A percentile compares a stretch with the other conserved stretches of the same genome.
These are phyloP conservation scores for Enteromius mattozi DNA, from an alignment of 2,797 vertebrate genomes.

Conservation along the genomic window DNA sequence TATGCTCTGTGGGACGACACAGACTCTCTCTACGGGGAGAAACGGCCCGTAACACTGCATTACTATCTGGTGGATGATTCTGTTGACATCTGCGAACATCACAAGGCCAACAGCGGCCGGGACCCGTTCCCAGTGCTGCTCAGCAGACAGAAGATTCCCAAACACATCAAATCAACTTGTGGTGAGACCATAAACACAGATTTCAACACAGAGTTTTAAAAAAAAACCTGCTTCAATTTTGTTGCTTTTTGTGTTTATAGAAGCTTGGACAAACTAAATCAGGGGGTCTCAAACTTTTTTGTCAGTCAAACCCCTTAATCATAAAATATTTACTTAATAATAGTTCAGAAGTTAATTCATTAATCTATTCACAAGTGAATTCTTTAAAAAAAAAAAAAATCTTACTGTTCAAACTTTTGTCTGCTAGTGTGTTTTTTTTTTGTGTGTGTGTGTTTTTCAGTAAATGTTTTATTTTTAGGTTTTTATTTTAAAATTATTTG, in stretches of 20 bases:
- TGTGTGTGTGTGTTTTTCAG: not conserved
- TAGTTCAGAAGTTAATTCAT: too few relatives aligned
- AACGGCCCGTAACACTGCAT: conserved; percentile 80
- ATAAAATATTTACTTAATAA: not conserved
- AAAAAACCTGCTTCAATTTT: not conserved
- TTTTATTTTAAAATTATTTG: not conserved
- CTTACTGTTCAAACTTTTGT: too few relatives aligned
- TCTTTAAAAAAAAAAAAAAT: too few relatives aligned
- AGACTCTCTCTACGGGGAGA: conserved; percentile 75
- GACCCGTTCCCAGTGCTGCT: conserved; percentile 87
- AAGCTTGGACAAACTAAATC: not conserved
- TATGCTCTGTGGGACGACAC: conserved; percentile 85
- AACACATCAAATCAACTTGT: conserved; percentile 70
- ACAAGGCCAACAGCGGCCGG: conserved; percentile 84
- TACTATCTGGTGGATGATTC: conserved; percentile 91
- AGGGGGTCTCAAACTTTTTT: not conserved
- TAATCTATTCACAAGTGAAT: too few relatives aligned
- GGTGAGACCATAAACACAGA: conserved; percentile 60
- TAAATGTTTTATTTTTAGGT: not conserved
- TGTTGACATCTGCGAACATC: conserved; percentile 87
- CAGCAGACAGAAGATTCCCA: conserved; percentile 84
- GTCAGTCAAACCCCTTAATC: not conserved
- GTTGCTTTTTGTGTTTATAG: not conserved
- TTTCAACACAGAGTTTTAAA: not conserved
- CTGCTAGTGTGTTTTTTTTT: too few relatives aligned